Evolutionary conservation across 2,797 vertebrate genomes (phyloP), one percentile per base, ranked within the genome.

Genomic region (Peromyscus melanophrys): DNA sequence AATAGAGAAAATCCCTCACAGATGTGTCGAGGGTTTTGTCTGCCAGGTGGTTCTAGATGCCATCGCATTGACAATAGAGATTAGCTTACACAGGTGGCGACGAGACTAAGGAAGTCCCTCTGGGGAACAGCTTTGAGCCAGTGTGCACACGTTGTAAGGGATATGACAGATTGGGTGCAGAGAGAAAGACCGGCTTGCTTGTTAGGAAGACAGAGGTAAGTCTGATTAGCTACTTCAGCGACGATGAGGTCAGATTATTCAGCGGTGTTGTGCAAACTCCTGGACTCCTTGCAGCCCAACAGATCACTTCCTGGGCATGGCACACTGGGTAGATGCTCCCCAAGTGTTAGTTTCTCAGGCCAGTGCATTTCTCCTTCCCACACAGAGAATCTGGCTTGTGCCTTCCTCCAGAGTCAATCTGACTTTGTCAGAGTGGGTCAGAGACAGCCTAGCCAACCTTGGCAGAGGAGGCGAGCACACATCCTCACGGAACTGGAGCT

Each of bases 251-350:
- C 65, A 90, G 29, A 55, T 85, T 17, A 67, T 85, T 78, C 29
- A 63, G 49, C 8, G 87, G 89, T 29, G 43, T 88, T 91, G 80
- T 84, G 65, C 43, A 89, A 96, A 95, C n/a, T 65, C 37, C 61
- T 96, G 92, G n/a, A 27, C 29, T 85, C 23, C 37, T 46, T 88
- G 57, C 34, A 40, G 27, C 63, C 89, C 77, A 89, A 81, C 49
- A 92, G 89, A 55, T 84, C 87, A 37, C 40, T 86, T 92, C 49
- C 69, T 90, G 59, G 73, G 69, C 94, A 91, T 59, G 59, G 88
- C 7, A 49, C 13, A 11, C 37, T 55, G 25, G 69, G 55, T 49
- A 89, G 94, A 90, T 6, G n/a, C 34, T 57, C 31, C 25, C n/a
- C 57, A 55, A 63, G 19, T 17, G 88, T 59, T 46, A 78, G 43